phyloP scores from a whole-genome alignment of 2,113 vertebrate genomes.

The Amphiprion percula region DNA sequence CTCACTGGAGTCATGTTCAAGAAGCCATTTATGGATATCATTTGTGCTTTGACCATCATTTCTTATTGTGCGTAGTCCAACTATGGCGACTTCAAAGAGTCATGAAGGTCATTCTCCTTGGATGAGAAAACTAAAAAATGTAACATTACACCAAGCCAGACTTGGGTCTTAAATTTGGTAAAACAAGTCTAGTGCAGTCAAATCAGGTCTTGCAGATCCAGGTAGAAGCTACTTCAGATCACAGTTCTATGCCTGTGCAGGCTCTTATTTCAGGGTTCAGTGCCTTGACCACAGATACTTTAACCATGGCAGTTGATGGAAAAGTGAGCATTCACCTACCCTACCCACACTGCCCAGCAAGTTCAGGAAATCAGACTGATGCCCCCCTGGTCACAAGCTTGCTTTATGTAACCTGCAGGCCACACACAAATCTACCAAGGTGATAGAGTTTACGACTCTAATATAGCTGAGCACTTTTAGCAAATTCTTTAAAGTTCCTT shows the following conservation, averaged over 20 bases:
- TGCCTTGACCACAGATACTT: constrained; percentile 51
- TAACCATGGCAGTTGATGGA: constrained; percentile 51
- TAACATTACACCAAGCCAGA: background rate
- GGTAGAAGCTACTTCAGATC: constrained; percentile 22
- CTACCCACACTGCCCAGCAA: constrained; percentile 19
- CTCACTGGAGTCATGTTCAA: too few species aligned
- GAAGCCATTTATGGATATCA: too few species aligned
- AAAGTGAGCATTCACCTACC: constrained; percentile 33
- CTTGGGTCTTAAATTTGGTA: constrained; percentile 11
- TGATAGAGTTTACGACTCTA: constrained; percentile 66
- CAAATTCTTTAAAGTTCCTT: constrained; percentile 61
- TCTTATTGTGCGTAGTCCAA: background rate
- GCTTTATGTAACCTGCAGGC: constrained; percentile 57
- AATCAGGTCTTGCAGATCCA: constrained; percentile 7
- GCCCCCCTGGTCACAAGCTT: constrained; percentile 34
- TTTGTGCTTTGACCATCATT: background rate
- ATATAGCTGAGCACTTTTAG: constrained; percentile 62
- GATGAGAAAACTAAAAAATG: background rate
- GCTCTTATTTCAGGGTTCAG: constrained; percentile 54
- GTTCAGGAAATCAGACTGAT: constrained; percentile 47
- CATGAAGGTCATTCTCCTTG: background rate
- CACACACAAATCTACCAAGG: constrained; percentile 50
- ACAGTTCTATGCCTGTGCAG: constrained; percentile 13
- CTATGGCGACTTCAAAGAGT: too few species aligned
- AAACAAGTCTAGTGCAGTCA: background rate